Percentiles rank a stretch among this genome's conserved stretches.
These are phyloP conservation scores for Corvus hawaiiensis DNA, from an alignment of 2,113 vertebrate genomes.

Conservation along the genomic window DNA sequence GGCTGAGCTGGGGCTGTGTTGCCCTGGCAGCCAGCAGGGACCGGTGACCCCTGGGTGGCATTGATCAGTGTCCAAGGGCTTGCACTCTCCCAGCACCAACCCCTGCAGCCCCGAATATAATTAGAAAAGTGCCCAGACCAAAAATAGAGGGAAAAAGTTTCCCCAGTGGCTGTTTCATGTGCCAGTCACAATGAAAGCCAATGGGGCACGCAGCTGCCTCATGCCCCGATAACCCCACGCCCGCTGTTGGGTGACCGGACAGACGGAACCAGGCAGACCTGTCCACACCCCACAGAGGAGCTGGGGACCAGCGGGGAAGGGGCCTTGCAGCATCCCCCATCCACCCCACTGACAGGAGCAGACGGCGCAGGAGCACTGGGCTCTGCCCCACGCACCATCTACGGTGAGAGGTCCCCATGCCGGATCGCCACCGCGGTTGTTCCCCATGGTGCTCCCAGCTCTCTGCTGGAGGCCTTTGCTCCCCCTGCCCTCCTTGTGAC, in stretches of 20 bases:
- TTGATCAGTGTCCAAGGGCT: slow-evolving; percentile 28
- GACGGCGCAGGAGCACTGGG: rapidly evolving
- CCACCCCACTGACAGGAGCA: rapidly evolving
- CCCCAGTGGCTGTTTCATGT: slow-evolving; percentile 1
- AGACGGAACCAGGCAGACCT: background rate
- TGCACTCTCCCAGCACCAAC: background rate
- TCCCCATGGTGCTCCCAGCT: background rate
- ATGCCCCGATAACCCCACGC: background rate
- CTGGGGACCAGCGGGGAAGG: background rate
- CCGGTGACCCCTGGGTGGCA: slow-evolving; percentile 24
- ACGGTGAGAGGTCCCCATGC: background rate
- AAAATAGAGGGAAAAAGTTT: slow-evolving; percentile 51
- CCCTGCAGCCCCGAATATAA: slow-evolving; percentile 60
- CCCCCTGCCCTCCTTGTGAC: background rate
- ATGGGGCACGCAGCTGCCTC: background rate
- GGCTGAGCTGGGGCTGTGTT: background rate
- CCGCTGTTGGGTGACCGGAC: rapidly evolving
- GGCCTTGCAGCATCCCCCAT: background rate
- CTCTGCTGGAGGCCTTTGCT: background rate
- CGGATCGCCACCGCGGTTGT: rapidly evolving
- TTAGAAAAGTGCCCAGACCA: slow-evolving; percentile 53
- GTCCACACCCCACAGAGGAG: background rate
- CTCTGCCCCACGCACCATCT: background rate
- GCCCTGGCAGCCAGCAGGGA: background rate
- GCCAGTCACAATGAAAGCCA: slow-evolving; percentile 38